Evolutionary conservation across 2,888 invertebrate genomes (phyloP), one percentile per base, ranked within the genome.

Genomic region (Drosophila formosana): DNA sequence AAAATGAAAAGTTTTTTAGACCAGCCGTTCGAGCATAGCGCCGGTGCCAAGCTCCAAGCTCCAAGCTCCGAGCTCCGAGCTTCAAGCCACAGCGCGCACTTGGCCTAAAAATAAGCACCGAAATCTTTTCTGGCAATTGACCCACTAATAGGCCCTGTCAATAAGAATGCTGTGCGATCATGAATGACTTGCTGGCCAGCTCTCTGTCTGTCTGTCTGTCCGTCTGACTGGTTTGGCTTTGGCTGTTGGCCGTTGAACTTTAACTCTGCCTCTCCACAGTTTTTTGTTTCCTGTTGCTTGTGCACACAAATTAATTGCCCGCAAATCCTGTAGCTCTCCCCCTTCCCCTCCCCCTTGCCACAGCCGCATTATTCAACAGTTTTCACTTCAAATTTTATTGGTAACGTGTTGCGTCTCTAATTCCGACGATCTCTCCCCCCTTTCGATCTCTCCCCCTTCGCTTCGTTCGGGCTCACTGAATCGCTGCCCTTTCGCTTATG

Each of bases 251-350:
- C 85, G 45, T 74, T 85, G 85, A 85, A 88, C 85, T 74, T 69
- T 18, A 18, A 18, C 18, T 18, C 2, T 63, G 7, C 26, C 26
- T 4, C 34, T 4, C 34, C 26, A 13, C 9, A 11, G 0, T 37
- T 37, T 11, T 37, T 66, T 50, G 63, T 80, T 84, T 88, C 84
- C 87, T 88, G 83, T 83, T 83, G 83, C 82, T 67, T 55, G 50
- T 57, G 53, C 62, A 78, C 75, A 84, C 85, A 88, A 91, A 91
- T 90, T 91, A 91, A 91, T 91, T 84, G 91, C 89, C 91, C 91
- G 91, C 91, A 91, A 91, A 91, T 91, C 91, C 90, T 91, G 91
- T 89, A 78, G 79, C 52, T 52, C 9, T 46, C 51, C 61, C 4
- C 66, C 72, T 30, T 51, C 51, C 8, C 6, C 30, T 7, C 32